Evolutionary conservation across 2,888 invertebrate genomes (phyloP).

Genomic region (Lasioglossum pauxillum): DNA sequence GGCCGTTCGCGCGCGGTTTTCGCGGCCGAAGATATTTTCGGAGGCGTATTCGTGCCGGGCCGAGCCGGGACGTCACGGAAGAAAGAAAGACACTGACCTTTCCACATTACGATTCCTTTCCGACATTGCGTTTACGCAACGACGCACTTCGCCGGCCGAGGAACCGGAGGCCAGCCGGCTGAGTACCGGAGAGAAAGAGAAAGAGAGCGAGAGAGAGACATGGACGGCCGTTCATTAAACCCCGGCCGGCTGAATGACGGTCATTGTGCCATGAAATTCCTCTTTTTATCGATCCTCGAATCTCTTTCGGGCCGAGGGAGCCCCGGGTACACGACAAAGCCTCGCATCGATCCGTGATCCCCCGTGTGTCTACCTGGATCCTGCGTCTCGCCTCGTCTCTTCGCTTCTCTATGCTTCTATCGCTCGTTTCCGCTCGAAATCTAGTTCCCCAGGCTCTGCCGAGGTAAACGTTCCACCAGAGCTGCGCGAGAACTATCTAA

Average conservation of each 20-base stretch:
- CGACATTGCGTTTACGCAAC: conserved; percentile 72
- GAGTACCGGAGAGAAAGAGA: conserved; percentile 15
- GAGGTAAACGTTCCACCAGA: not conserved
- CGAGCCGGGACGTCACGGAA: conserved; percentile 53
- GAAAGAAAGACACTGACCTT: conserved; percentile 77
- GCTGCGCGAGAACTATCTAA: conserved; percentile 15
- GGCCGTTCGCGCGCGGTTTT: conserved; percentile 39
- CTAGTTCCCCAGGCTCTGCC: not conserved
- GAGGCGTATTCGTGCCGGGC: conserved; percentile 42
- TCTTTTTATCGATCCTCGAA: conserved; percentile 55
- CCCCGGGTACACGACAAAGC: conserved; percentile 11
- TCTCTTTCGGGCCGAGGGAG: conserved; percentile 30
- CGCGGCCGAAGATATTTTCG: conserved; percentile 65
- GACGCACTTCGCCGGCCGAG: conserved; percentile 48
- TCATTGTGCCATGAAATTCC: conserved; percentile 62
- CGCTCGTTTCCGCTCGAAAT: not conserved
- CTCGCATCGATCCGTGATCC: conserved; percentile 6
- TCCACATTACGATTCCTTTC: conserved; percentile 72
- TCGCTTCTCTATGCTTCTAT: not conserved
- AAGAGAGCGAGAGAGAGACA: conserved; percentile 29
- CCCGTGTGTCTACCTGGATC: conserved; percentile 25
- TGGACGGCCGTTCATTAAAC: conserved; percentile 58
- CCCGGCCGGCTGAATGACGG: conserved; percentile 54
- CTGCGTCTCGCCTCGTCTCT: not conserved
- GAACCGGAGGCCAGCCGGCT: conserved; percentile 18